These are phyloP conservation scores for Eulithis prunata DNA, from an alignment of 2,888 invertebrate genomes.

Conservation along the genomic window DNA sequence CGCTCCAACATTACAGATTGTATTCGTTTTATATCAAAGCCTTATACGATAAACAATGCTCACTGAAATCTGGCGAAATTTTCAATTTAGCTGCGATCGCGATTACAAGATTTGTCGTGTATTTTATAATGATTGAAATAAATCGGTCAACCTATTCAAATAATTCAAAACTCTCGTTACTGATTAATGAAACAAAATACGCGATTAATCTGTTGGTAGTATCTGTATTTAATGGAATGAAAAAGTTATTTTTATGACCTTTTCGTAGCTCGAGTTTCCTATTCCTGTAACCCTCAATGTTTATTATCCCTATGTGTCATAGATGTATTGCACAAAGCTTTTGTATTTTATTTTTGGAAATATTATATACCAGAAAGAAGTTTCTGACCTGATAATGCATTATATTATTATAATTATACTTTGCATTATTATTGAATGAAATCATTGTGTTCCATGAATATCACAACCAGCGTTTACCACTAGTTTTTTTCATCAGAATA, in stretches of 20 bases:
- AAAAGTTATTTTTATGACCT: slow-evolving; percentile 29
- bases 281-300: slow-evolving; percentile 31
- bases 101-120: slow-evolving; percentile 29
- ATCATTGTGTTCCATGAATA: neutral
- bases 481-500: neutral
- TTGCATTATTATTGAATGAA: slow-evolving; percentile 14
- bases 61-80: slow-evolving; percentile 25
- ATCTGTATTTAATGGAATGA: slow-evolving; percentile 31
- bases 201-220: slow-evolving; percentile 31
- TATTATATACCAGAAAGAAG: slow-evolving; percentile 1
- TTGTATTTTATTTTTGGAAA: slow-evolving; percentile 27
- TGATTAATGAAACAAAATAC: slow-evolving; percentile 25
- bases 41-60: neutral
- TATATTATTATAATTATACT: slow-evolving; percentile 15
- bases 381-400: slow-evolving; percentile 14
- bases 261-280: slow-evolving; percentile 34
- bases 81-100: slow-evolving; percentile 31
- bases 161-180: slow-evolving; percentile 10
- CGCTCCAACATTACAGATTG: neutral
- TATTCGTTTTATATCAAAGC: neutral
- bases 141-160: slow-evolving; percentile 22
- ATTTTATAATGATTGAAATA: slow-evolving; percentile 24
- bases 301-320: slow-evolving; percentile 33
- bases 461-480: neutral
- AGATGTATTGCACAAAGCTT: slow-evolving; percentile 36